Percentiles rank a stretch among this genome's conserved stretches.
phyloP scores from a whole-genome alignment of 92 coral and sea anemone species.

The Pocillopora grandis region DNA sequence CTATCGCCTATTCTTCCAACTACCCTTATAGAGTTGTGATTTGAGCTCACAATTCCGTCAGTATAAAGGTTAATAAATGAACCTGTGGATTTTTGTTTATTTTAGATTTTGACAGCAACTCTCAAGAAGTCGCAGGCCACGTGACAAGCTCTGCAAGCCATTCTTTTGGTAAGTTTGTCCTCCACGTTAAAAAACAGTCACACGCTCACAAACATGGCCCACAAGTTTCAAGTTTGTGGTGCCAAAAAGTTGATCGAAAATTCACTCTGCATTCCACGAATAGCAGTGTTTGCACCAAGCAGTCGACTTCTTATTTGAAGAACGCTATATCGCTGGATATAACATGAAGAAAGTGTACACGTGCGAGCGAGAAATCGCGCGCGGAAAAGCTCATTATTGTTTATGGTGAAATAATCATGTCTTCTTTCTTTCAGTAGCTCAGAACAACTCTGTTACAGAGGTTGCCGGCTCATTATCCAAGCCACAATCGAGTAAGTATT shows the following conservation, averaged over 20 bases:
- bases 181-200: too few species aligned
- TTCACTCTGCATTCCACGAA: too few species aligned
- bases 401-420: neutral
- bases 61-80: neutral
- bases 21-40: neutral
- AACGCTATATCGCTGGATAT: too few species aligned
- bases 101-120: neutral
- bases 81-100: neutral
- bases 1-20: too few species aligned
- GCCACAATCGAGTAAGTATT: conserved; percentile 38
- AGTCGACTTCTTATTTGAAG: too few species aligned
- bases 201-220: too few species aligned
- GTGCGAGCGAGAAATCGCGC: too few species aligned
- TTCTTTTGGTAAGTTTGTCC: conserved; percentile 13
- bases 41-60: neutral
- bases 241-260: too few species aligned
- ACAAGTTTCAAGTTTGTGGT: too few species aligned
- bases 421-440: neutral
- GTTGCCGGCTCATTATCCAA: neutral
- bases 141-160: neutral
- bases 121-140: neutral
- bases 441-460: neutral
- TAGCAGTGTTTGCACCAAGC: too few species aligned
- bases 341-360: too few species aligned
- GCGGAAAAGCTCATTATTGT: too few species aligned